Evolutionary conservation across 2,888 invertebrate genomes (phyloP).

Genomic region (Sceliomorpha sp.): DNA sequence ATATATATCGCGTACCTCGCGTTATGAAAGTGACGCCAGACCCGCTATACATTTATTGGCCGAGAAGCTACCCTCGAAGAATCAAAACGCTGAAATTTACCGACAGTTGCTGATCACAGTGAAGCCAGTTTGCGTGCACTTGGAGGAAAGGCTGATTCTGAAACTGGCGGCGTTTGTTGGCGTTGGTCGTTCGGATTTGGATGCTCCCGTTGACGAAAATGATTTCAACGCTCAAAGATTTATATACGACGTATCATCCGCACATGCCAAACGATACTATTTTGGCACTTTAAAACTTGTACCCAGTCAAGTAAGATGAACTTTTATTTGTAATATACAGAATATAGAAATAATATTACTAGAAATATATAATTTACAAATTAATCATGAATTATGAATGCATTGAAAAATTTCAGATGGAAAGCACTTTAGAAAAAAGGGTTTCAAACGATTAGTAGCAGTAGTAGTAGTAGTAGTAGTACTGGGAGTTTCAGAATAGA

Average conservation of each 20-base stretch:
- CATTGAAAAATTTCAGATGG: too few species aligned
- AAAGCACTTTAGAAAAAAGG: too few species aligned
- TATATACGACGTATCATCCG: constrained; percentile 89
- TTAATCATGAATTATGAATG: too few species aligned
- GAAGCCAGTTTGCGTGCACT: constrained; percentile 90
- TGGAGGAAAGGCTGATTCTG: constrained; percentile 92
- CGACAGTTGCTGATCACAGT: constrained; percentile 91
- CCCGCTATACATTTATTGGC: constrained; percentile 88
- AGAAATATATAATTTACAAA: too few species aligned
- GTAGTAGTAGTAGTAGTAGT: too few species aligned
- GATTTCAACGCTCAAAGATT: constrained; percentile 91
- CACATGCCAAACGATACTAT: constrained; percentile 91
- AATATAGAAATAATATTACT: constrained; percentile 1
- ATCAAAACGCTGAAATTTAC: constrained; percentile 92
- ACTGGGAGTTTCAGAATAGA: too few species aligned
- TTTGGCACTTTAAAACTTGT: constrained; percentile 91
- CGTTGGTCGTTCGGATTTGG: constrained; percentile 82
- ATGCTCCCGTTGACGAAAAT: constrained; percentile 86
- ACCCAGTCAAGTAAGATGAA: constrained; percentile 84
- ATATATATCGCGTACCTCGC: constrained; percentile 84
- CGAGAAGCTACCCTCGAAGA: constrained; percentile 86
- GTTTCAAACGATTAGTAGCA: too few species aligned
- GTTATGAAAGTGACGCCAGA: constrained; percentile 81
- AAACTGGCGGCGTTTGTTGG: constrained; percentile 86
- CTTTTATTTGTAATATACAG: too few species aligned